A percentile compares a stretch with the other conserved stretches of the same genome.
Conservation (phyloP, 2,888 invertebrate species). For the Cryptocephalus primarius region DNA sequence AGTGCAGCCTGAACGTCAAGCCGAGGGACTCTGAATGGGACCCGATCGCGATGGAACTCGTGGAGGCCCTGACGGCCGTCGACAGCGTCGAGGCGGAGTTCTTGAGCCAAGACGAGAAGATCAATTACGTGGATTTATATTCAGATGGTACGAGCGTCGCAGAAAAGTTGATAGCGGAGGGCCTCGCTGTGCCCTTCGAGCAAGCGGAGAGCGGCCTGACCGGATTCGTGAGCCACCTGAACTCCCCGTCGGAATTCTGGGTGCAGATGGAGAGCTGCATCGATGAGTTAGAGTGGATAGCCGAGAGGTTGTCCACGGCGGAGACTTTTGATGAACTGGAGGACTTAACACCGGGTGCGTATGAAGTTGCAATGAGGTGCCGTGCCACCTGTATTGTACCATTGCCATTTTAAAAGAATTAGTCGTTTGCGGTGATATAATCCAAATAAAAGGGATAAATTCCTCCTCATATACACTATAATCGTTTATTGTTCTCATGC, state of each 20-base stretch:
- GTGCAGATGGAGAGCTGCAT: slow-evolving; percentile 56
- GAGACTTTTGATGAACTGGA: slow-evolving; percentile 41
- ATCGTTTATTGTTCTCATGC: too few relatives aligned
- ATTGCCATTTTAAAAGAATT: too few relatives aligned
- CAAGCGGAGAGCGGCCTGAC: slow-evolving; percentile 11
- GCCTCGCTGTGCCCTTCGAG: slow-evolving; percentile 38
- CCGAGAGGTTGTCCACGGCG: slow-evolving; percentile 42
- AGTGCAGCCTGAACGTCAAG: slow-evolving; percentile 56
- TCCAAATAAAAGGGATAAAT: too few relatives aligned
- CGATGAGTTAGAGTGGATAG: slow-evolving; percentile 49
- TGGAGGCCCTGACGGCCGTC: slow-evolving; percentile 31
- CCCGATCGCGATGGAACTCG: slow-evolving; percentile 46
- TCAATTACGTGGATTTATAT: slow-evolving; percentile 54
- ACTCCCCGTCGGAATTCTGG: slow-evolving; percentile 62
- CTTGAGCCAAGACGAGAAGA: slow-evolving; percentile 46
- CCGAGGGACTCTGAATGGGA: slow-evolving; percentile 57
- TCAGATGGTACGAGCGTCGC: slow-evolving; percentile 49
- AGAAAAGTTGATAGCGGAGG: slow-evolving; percentile 48
- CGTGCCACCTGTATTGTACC: too few relatives aligned
- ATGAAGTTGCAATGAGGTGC: too few relatives aligned
- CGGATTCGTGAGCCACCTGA: slow-evolving; percentile 56
- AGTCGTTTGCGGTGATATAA: too few relatives aligned
- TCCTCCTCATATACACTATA: too few relatives aligned
- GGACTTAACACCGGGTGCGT: slow-evolving; percentile 43
- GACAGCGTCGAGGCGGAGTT: slow-evolving; percentile 23